Percentiles rank a stretch among this genome's conserved stretches.
Evolutionary conservation across 1,140 invertebrate species (phyloP).

Genomic region (Aricia agestis): DNA sequence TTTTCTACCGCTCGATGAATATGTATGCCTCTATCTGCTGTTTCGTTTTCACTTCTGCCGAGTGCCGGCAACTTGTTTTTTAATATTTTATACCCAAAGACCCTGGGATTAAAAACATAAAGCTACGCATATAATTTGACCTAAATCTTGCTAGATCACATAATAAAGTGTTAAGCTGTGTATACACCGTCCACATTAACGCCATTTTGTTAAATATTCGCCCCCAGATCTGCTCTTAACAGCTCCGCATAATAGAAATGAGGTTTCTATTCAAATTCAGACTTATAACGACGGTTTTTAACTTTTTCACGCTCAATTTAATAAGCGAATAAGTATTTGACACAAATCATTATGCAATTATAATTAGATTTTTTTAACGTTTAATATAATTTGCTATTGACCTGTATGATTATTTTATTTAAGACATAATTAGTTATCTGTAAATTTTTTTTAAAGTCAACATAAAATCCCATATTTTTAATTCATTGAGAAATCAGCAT

Average conservation of each 20-base stretch:
- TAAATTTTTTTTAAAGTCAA: no score
- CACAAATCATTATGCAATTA: no score
- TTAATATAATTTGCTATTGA: no score
- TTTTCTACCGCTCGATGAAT: no score
- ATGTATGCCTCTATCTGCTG: no score
- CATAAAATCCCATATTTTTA: no score
- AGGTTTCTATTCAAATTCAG: not conserved
- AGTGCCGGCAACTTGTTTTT: not conserved
- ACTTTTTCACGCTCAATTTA: not conserved
- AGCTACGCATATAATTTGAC: not conserved
- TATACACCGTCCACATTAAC: not conserved
- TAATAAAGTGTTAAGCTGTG: not conserved
- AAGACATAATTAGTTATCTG: no score
- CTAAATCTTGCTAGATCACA: not conserved
- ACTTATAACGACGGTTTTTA: not conserved
- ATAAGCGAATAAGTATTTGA: not conserved
- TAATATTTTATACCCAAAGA: not conserved
- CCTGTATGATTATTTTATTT: no score
- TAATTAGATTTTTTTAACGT: no score
- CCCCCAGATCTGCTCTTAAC: not conserved
- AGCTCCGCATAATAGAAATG: not conserved
- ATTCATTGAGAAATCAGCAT: no score
- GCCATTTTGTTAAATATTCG: not conserved
- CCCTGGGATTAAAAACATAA: not conserved
- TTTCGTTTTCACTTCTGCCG: no score